Evolutionary conservation across 2,113 vertebrate genomes (phyloP).

Genomic region (Conger conger): DNA sequence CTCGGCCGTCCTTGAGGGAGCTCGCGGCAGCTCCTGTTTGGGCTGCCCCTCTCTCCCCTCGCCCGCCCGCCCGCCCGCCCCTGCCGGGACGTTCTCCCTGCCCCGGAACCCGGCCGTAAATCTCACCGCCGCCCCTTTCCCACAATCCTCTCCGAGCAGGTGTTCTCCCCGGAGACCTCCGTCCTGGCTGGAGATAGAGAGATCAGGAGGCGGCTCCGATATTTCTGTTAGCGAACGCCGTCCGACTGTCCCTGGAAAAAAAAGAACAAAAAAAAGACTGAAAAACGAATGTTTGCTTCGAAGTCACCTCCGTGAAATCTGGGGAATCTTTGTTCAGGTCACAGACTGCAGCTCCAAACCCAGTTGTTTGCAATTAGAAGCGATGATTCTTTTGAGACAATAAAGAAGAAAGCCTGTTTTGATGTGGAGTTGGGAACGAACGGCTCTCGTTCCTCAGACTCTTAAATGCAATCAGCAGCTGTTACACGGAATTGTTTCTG

Average conservation of each 20-base stretch:
- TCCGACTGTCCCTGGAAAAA: not conserved
- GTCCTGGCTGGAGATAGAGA: not conserved
- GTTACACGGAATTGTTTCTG: too few relatives aligned
- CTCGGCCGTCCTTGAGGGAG: slow-evolving; percentile 57
- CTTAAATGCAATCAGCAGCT: not conserved
- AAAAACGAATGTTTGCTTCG: not conserved
- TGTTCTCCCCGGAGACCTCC: slow-evolving; percentile 36
- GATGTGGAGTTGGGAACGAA: not conserved
- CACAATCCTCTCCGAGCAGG: slow-evolving; percentile 61
- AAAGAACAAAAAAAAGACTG: not conserved
- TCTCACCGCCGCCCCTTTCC: slow-evolving; percentile 56
- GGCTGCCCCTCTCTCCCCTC: slow-evolving; percentile 2
- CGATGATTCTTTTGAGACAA: not conserved
- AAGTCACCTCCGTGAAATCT: not conserved
- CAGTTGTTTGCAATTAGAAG: not conserved
- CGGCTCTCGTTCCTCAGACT: not conserved
- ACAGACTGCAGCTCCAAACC: not conserved
- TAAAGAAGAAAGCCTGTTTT: not conserved
- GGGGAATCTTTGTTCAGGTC: not conserved
- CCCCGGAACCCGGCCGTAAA: slow-evolving; percentile 58
- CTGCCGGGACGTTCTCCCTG: slow-evolving; percentile 32
- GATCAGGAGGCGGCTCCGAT: not conserved
- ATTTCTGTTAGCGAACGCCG: not conserved
- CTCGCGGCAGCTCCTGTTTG: slow-evolving; percentile 38
- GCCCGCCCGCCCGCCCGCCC: not conserved